Evolutionary conservation across 2,888 invertebrate species (phyloP).

Genomic region (Orchesellides sinensis): DNA sequence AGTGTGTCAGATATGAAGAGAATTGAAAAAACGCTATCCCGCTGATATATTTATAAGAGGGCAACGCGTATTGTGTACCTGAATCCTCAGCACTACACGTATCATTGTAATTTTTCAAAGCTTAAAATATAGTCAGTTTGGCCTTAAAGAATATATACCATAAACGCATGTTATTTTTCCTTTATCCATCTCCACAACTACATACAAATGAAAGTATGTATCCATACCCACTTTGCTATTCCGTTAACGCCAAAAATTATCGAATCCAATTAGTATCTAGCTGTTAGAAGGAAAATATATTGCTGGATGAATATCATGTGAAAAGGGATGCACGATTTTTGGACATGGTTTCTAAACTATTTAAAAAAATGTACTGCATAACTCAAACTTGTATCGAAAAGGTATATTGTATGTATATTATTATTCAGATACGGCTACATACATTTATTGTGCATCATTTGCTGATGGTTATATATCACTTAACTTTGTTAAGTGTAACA

Average conservation of each 20-base stretch:
- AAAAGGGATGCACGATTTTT: constrained; percentile 29
- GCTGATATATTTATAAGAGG: no score
- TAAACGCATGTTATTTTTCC: not conserved
- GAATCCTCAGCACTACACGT: no score
- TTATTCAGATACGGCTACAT: no score
- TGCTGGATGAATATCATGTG: constrained; percentile 27
- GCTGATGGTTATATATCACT: constrained; percentile 5
- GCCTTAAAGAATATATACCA: not conserved
- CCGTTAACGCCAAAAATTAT: constrained; percentile 24
- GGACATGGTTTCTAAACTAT: no score
- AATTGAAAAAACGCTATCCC: no score
- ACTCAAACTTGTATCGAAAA: not conserved
- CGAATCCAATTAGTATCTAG: constrained; percentile 53
- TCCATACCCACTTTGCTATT: not conserved
- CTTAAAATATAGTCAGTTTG: not conserved
- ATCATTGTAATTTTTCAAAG: no score
- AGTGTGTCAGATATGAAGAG: not conserved
- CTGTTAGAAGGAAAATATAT: constrained; percentile 53
- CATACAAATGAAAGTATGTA: not conserved
- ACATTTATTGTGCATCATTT: no score
- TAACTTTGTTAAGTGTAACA: constrained; percentile 30
- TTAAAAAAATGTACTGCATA: not conserved
- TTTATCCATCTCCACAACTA: not conserved
- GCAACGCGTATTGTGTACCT: no score
- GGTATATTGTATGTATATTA: no score